Percentiles rank a stretch among this genome's conserved stretches.
These are phyloP conservation scores for Xiphophorus maculatus DNA, from an alignment of 2,113 vertebrate species.

Conservation along the genomic window DNA sequence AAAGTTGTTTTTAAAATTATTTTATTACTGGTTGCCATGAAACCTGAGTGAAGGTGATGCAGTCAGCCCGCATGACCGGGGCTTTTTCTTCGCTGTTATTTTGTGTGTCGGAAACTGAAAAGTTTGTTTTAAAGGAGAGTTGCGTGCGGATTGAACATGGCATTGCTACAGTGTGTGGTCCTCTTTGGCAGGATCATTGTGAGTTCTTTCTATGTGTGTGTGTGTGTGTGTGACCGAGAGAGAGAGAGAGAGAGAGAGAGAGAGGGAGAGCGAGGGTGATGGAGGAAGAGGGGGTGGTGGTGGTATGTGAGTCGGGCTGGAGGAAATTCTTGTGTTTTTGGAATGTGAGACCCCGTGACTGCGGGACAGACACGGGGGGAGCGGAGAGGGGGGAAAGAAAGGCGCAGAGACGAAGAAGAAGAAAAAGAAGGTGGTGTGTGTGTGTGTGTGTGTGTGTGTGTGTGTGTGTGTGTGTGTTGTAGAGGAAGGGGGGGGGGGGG, in stretches of 20 bases:
- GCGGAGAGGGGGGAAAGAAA: slow-evolving; percentile 21
- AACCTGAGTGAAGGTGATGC: too few relatives aligned
- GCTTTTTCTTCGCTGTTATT: too few relatives aligned
- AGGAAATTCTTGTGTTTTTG: slow-evolving; percentile 85
- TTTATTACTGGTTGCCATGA: too few relatives aligned
- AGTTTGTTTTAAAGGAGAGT: too few relatives aligned
- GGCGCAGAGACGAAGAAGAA: neutral
- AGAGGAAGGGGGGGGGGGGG: too few relatives aligned
- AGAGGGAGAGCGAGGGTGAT: neutral
- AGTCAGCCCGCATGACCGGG: too few relatives aligned
- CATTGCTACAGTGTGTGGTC: slow-evolving; percentile 73
- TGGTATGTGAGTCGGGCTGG: slow-evolving; percentile 36
- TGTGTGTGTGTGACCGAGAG: neutral
- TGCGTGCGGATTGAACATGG: too few relatives aligned
- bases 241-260: neutral
- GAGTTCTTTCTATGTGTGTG: neutral
- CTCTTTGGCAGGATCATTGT: slow-evolving; percentile 47
- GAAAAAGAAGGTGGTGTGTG: too few relatives aligned
- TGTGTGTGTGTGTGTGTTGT: too few relatives aligned
- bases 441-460: too few relatives aligned
- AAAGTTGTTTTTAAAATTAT: too few relatives aligned
- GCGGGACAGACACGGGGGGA: slow-evolving; percentile 46
- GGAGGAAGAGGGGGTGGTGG: slow-evolving; percentile 37
- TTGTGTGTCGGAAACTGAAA: too few relatives aligned
- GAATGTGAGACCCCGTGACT: slow-evolving; percentile 84